These are phyloP conservation scores for Eulemur albifrons DNA, from an alignment of 2,797 vertebrate species.

Conservation along the genomic window DNA sequence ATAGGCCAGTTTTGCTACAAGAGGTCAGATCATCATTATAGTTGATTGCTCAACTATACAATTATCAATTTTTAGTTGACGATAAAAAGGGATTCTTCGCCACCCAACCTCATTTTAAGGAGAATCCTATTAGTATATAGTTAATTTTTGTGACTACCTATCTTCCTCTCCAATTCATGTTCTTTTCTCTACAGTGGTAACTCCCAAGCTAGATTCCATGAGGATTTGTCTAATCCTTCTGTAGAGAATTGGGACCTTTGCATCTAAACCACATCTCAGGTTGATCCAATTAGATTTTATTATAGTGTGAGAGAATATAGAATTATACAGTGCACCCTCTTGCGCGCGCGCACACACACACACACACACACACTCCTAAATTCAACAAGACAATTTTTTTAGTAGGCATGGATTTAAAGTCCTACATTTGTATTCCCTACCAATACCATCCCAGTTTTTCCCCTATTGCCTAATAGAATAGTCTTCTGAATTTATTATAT, in stretches of 20 bases:
- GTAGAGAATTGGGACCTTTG: not conserved
- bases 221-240: not conserved
- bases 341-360: not conserved
- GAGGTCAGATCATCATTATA: not conserved
- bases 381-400: not conserved
- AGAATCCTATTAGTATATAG: not conserved
- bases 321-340: not conserved
- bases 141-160: not conserved
- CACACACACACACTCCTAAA: not conserved
- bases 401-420: not conserved
- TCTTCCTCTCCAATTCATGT: not conserved
- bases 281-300: not conserved
- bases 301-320: not conserved
- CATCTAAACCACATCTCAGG: not conserved
- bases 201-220: not conserved
- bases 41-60: not conserved
- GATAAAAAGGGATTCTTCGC: not conserved
- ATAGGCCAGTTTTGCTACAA: not conserved
- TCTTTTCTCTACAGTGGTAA: slow-evolving; percentile 2
- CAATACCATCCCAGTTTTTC: not conserved
- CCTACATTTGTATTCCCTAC: not conserved
- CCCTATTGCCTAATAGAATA: not conserved
- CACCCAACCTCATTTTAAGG: not conserved
- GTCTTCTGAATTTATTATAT: not conserved
- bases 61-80: not conserved